Evolutionary conservation across 2,888 invertebrate genomes (phyloP), one percentile per base, ranked within the genome.

Genomic region (Ophion costatus): DNA sequence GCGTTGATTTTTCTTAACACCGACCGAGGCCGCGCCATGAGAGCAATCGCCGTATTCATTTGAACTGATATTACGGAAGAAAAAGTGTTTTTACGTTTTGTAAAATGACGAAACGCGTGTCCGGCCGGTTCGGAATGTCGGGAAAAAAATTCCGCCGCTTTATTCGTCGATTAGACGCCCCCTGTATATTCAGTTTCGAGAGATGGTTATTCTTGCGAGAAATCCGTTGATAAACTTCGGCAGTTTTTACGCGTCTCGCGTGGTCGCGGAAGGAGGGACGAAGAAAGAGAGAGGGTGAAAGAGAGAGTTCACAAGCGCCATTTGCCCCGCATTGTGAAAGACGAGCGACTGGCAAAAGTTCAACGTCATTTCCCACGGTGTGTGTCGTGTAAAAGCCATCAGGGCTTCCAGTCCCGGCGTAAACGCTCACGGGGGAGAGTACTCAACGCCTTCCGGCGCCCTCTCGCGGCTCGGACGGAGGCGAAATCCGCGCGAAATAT

Each of bases 301-400:
- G 56, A 24, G 51, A 29, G 33, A 64, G 38, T 64, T 78, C 22
- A 64, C 64, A 64, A 61, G 57, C 67, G 61, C 69, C 59, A 75
- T 70, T 84, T 74, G 77, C 79, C 76, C 71, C 83, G 84, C 86
- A 84, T 87, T 79, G 85, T 84, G 88, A 87, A 90, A 90, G 86
- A 84, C 89, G 88, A 88, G 89, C 88, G 88, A 90, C 89, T 88
- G 89, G 90, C 89, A 88, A 89, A 91, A 90, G 91, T 91, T 91
- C 89, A 91, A 91, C 90, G 92, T 91, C 90, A 91, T 92, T 92
- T 93, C 93, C 92, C 92, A 92, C 93, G 92, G 90, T 90, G 89
- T 75, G 81, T 82, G 75, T 59, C 10, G 86, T 78, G 69, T 64
- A 59, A 76, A 61, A 57, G 84, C 69, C 51, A 82, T 66, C 66